Percentiles rank a stretch among this genome's conserved stretches.
phyloP scores from a whole-genome alignment of 2,888 invertebrate species.

The Bembecia ichneumoniformis region DNA sequence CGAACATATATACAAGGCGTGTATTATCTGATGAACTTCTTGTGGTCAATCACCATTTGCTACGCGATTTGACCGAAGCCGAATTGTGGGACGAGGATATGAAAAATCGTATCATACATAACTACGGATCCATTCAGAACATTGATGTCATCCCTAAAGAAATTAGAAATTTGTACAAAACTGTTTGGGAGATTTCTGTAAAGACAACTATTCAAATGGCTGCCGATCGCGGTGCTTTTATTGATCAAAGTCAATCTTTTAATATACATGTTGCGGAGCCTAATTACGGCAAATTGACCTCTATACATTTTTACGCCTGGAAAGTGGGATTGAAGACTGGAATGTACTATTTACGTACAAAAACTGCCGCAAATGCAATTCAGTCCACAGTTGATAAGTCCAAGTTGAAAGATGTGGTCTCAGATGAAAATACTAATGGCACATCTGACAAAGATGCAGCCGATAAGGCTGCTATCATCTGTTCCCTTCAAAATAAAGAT shows the following conservation, averaged over 20 bases:
- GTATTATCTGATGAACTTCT: slow-evolving; percentile 97
- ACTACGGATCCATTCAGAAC: slow-evolving; percentile 93
- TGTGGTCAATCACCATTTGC: slow-evolving; percentile 95
- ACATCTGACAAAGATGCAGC: slow-evolving; percentile 38
- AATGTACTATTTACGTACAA: slow-evolving; percentile 98
- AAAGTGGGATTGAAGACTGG: slow-evolving; percentile 97
- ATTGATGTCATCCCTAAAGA: slow-evolving; percentile 88
- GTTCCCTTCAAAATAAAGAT: slow-evolving; percentile 90
- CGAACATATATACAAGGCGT: slow-evolving; percentile 94
- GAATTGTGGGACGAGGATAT: slow-evolving; percentile 95
- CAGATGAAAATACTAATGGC: slow-evolving; percentile 13
- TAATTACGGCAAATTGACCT: slow-evolving; percentile 92
- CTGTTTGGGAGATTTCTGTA: slow-evolving; percentile 97
- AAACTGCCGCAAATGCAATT: slow-evolving; percentile 95
- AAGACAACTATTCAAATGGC: slow-evolving; percentile 96
- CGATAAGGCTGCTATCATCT: slow-evolving; percentile 85
- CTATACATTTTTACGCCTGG: slow-evolving; percentile 99
- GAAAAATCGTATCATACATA: slow-evolving; percentile 93
- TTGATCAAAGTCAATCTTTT: slow-evolving; percentile 98
- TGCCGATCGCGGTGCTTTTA: slow-evolving; percentile 96
- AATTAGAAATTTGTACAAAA: slow-evolving; percentile 91
- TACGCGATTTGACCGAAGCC: slow-evolving; percentile 91
- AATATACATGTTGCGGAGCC: slow-evolving; percentile 98
- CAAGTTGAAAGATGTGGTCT: slow-evolving; percentile 32
- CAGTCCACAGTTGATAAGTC: slow-evolving; percentile 97